Evolutionary conservation across 2,888 invertebrate species (phyloP), one percentile per base, ranked within the genome.

Genomic region (Helicoverpa assulta): DNA sequence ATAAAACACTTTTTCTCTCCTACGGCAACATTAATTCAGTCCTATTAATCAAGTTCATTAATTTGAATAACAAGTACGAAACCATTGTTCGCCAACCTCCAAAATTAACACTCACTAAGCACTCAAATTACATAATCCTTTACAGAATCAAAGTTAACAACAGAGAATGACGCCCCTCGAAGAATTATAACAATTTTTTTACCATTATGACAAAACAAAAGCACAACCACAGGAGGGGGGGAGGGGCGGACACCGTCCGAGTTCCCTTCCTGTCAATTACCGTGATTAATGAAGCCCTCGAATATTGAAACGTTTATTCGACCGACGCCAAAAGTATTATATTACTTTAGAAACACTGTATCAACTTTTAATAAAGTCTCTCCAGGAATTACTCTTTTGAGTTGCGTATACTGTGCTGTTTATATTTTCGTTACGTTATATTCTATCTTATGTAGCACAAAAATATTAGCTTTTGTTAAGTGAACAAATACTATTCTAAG

Each of bases 221-320:
- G 82, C 84, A 84, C 80, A 83, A 81, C 80, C 81, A 78, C 80
- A 78, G 78, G 73, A 78, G 71, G 54, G 63, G 40, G 86, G 86
- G 87, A 85, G 85, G 86, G 86, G 86, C 86, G 88, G 87, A 87
- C 86, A 90, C 87, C 88, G 88, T 78, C 85, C 88, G 81, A 89
- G 90, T 90, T 90, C 92, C 92, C 91, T 89, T 90, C 87, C 90
- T 93, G 95, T 95, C 95, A 95, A 95, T 95, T 95, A 94, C 90
- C 87, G 90, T 94, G 95, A 95, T 95, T 94, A 95, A 95, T 95
- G 95, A 92, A 92, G 86, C 89, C 89, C 89, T 88, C 87, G 92
- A 94, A 94, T 94, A 95, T 95, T 94, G 94, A 94, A 95, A 93
- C 93, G 93, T 94, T 94, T 93, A 94, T 93, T 93, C 90, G 91